Conservation (phyloP, 2,113 vertebrate species). For the Phalacrocorax carbo region DNA sequence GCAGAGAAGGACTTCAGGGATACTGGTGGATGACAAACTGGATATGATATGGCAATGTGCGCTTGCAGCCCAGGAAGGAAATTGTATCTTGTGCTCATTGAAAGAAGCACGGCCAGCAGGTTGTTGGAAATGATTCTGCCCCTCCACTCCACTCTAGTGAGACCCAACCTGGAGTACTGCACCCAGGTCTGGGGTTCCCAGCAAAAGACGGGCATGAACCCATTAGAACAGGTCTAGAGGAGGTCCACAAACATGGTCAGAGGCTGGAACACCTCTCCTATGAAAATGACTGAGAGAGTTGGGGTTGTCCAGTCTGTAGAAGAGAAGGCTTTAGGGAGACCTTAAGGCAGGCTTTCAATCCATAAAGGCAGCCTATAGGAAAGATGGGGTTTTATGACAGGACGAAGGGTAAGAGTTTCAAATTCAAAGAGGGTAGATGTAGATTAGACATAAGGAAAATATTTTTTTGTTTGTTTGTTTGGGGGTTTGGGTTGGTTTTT, state of each 20-base stretch:
- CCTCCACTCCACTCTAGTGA: rapidly evolving
- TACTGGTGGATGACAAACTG: background rate
- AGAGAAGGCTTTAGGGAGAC: background rate
- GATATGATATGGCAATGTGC: background rate
- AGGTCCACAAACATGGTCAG: background rate
- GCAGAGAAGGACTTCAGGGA: background rate
- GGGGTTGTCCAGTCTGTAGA: background rate
- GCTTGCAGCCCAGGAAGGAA: background rate
- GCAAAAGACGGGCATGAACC: background rate
- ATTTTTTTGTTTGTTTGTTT: background rate
- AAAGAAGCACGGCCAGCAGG: background rate
- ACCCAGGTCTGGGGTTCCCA: background rate
- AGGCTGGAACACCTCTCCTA: background rate
- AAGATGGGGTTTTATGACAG: background rate
- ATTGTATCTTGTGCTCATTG: background rate
- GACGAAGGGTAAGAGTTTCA: background rate
- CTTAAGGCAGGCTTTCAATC: background rate
- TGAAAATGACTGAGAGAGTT: background rate
- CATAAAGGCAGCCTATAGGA: background rate
- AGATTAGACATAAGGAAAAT: background rate
- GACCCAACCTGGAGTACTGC: no score
- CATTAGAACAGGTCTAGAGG: background rate
- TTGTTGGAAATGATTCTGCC: background rate
- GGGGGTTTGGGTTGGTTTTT: background rate
- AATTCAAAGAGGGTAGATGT: background rate